Percentiles rank a stretch among this genome's conserved stretches.
phyloP scores from a whole-genome alignment of 1,140 invertebrate genomes.

The Cydia pomonella region DNA sequence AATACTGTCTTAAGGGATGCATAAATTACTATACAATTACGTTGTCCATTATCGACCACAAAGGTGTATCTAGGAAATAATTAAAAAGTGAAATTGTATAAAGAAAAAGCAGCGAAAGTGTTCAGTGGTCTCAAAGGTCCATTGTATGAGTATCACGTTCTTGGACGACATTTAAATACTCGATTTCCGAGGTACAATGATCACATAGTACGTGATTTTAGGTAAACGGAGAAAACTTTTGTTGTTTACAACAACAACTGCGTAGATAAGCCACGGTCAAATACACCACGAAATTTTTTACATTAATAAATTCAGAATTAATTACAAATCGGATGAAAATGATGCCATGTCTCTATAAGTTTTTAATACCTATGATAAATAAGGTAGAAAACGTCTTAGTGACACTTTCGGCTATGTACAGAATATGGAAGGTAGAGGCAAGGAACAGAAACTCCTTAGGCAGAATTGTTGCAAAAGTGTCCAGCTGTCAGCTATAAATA shows the following conservation, averaged over 20 bases:
- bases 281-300: background rate
- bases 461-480: no score
- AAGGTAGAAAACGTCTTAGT: no score
- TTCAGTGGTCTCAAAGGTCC: constrained; percentile 54
- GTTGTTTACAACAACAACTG: background rate
- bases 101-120: constrained; percentile 75
- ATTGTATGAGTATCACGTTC: constrained; percentile 70
- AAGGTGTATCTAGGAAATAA: constrained; percentile 44
- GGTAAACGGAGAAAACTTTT: constrained; percentile 21
- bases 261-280: background rate
- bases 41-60: constrained; percentile 39
- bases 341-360: no score
- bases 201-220: constrained; percentile 35
- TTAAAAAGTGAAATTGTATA: constrained; percentile 74
- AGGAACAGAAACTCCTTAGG: no score
- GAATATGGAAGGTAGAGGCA: no score
- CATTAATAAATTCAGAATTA: no score
- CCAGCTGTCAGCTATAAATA: no score
- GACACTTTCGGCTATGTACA: no score
- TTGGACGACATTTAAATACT: constrained; percentile 55
- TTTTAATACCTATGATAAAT: no score
- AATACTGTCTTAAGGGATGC: constrained; percentile 35
- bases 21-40: constrained; percentile 40
- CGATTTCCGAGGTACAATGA: constrained; percentile 53
- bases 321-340: no score